Percentiles rank a stretch among this genome's conserved stretches.
phyloP scores from a whole-genome alignment of 35 echinoderm and acorn worm species.

The Amphiura filiformis region DNA sequence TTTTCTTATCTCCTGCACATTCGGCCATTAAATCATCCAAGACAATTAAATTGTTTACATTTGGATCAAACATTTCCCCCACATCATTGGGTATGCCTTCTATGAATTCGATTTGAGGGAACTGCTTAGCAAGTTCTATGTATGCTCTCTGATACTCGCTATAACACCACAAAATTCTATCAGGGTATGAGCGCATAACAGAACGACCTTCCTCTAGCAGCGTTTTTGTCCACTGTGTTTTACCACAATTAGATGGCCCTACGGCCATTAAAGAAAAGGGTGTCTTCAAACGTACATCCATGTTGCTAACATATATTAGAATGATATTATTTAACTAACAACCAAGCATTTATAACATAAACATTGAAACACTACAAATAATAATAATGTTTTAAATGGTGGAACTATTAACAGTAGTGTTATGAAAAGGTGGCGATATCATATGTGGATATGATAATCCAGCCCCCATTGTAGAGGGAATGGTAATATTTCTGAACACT shows the following conservation, averaged over 20 bases:
- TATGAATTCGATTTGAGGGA: slow-evolving; percentile 37
- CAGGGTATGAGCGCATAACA: slow-evolving; percentile 11
- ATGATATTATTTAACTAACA: no score
- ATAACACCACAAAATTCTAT: slow-evolving; percentile 77
- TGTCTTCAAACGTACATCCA: slow-evolving; percentile 33
- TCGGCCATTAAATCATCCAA: slow-evolving; percentile 62
- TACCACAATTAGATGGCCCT: slow-evolving; percentile 46
- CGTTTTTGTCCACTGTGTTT: slow-evolving; percentile 34
- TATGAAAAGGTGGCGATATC: no score
- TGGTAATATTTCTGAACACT: no score
- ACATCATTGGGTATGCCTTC: slow-evolving; percentile 30
- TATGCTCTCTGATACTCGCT: slow-evolving; percentile 42
- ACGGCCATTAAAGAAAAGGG: slow-evolving; percentile 37
- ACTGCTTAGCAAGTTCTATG: background rate
- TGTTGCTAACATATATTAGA: no score
- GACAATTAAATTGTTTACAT: slow-evolving; percentile 27
- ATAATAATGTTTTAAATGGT: no score
- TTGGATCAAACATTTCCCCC: background rate
- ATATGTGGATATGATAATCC: no score
- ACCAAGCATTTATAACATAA: no score
- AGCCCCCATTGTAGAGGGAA: no score
- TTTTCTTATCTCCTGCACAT: slow-evolving; percentile 25
- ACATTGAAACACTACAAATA: no score
- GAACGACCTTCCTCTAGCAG: background rate
- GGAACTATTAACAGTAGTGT: no score